Base-by-base conservation (phyloP, 1,140 invertebrate species). In the Mylabris phalerata region DNA sequence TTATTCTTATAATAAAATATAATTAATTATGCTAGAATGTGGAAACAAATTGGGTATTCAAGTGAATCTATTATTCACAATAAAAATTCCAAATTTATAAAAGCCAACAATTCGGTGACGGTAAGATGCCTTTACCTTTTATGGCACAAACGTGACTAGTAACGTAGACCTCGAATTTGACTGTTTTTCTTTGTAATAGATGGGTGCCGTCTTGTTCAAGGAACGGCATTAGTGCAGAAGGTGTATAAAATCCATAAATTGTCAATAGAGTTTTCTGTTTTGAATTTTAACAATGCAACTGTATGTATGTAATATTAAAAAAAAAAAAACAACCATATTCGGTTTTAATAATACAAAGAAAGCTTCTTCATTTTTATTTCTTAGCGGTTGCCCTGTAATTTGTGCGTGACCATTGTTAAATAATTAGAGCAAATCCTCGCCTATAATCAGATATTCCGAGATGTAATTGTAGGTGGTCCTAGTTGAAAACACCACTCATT, bases 391-490 rank as follows among this genome's bases (percentile, higher is more conserved):
- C 40, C 43, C 57, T 59, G 49, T 59, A 49, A 59, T 59, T 59
- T 59, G 57, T 50, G 50, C 57, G 38, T 59, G 50, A 46, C 57
- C 48, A 38, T 47, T 47, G 40, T 11, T 11, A 10, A 48, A 39
- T 59, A 59, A 59, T 59, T 59, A 59, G 50, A 54, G 50, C 50
- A 50, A 59, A 59, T 55, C 57, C 41, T 45, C 44, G 26, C 46
- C 57, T 59, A 40, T 59, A 59, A 59, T 59, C 57, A 48, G 48
- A 54, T 50, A 19, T 39, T 50, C 57, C 38, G 24, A 48, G 39
- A 44, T 49, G 48, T 32, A 47, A 44, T 59, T 52, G 50, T 59
- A 59, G 57, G 57, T 59, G 57, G 57, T 59, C 57, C 50, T 52
- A 55, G 45, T 52, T 59, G 48, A 48, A 52, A 50, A 42, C 9